Evolutionary conservation across 1,140 invertebrate species (phyloP), one percentile per base, ranked within the genome.

Genomic region (Ceratina australensis): DNA sequence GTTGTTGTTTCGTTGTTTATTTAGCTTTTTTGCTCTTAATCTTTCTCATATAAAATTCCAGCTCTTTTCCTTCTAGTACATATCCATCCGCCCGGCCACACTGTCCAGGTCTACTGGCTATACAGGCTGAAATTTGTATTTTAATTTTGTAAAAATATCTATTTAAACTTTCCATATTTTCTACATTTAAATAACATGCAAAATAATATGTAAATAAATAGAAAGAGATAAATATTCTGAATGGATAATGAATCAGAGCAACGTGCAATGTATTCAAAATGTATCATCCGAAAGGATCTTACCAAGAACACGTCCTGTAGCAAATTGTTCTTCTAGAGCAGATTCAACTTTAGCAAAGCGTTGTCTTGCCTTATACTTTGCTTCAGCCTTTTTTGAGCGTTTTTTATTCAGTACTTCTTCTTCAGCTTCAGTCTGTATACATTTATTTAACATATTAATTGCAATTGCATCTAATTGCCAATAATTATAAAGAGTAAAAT

Each of bases 41-140:
- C 93, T 99, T 99, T 92, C 97, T 97, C 93, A 98, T 94, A 93
- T 99, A 99, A 94, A 99, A 99, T 92, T 99, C 99, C 66, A 99
- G 94, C 94, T 99, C 99, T 93, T 99, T 99, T 84, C 99, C 99
- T 95, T 99, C 99, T 59, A 99, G 93, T 86, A 99, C 96, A 93
- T 99, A 99, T 71, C 99, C 99, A 92, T 99, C 99, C 86, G 96
- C 95, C 86, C 98, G 94, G 67, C 99, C 99, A 93, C 97, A 98
- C 90, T 99, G 98, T 79, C 99, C 99, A 61, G 99, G 99, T 86
- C 98, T 94, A 85, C 98, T 99, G 56, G 98, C 94, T 87, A 99
- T 95, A 92, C 98, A 99, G 85, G 98, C 99, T 98, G 93, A 13
- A 95, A 95, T 88, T 86, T 88, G 78, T 83, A 81, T 82, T 64